Evolutionary conservation across 2,888 invertebrate genomes (phyloP), one percentile per base, ranked within the genome.

Genomic region (Oscheius onirici): DNA sequence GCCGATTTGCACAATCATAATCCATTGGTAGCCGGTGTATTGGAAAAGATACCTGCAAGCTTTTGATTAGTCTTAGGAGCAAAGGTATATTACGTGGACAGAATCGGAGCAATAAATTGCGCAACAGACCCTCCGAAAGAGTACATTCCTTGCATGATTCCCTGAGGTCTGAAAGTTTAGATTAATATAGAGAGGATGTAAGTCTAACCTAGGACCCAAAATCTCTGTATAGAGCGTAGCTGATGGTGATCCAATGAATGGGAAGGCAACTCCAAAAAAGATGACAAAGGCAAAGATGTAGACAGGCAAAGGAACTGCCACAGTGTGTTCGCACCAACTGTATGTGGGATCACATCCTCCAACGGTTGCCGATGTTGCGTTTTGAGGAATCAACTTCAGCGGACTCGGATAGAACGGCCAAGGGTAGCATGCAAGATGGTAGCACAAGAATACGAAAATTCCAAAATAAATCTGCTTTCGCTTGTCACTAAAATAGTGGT

Each of bases 131-230:
- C 81, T 17, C 77, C 77, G 20, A 81, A 79, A 34, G 78, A 74
- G 69, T 75, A 78, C 57, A 81, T 41, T 58, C 81, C 81, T 54
- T 81, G 81, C 81, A 81, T 81, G 20, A 60, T 72, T 66, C 81
- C 81, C 69, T 80, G 75, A 49, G 57, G 20, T 20, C 10, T 10
- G 13, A 46, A 13, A 43, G 13, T 11, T 17, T 46, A 13, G 46
- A 46, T 13, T 5, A 10, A 13, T 0, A 51, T 11, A 20, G 20
- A 15, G 11, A 0, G 17, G 40, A 34, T 46, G 10, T 22, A 73
- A 76, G 71, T 78, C 76, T 44, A 71, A 70, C 13, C 79, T 41
- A 44, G 77, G 77, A 2, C 79, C 79, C 26, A 79, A 34, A 65
- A 79, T 68, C 44, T 79, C 77, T 11, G 79, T 75, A 61, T 74